phyloP scores from a whole-genome alignment of 1,140 invertebrate genomes.

The Bombus difficillimus region DNA sequence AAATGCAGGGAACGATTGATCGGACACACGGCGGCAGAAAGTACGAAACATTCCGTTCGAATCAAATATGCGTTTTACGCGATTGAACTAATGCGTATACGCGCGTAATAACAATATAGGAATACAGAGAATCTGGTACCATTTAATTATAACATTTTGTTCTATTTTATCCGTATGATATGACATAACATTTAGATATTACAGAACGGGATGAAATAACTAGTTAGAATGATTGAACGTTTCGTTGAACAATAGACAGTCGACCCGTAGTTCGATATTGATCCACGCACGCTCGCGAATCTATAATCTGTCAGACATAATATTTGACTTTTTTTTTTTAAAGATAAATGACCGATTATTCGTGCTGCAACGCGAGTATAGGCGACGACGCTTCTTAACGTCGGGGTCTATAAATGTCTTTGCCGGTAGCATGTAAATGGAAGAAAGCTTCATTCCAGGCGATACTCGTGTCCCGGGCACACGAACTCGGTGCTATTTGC shows the following conservation, averaged over 20 bases:
- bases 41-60: not conserved
- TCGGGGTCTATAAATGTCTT: slow-evolving; percentile 53
- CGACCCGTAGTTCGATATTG: not conserved
- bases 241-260: not conserved
- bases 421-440: slow-evolving; percentile 45
- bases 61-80: not conserved
- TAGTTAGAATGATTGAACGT: not conserved
- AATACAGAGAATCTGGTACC: not conserved
- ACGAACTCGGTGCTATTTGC: slow-evolving; percentile 29
- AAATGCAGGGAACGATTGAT: not conserved
- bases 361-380: not conserved
- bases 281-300: not conserved
- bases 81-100: not conserved
- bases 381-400: slow-evolving; percentile 18
- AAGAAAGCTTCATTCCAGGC: slow-evolving; percentile 42
- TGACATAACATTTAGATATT: not conserved
- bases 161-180: not conserved
- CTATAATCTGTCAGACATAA: not conserved
- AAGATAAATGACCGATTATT: not conserved
- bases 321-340: too few relatives aligned
- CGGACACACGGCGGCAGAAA: not conserved
- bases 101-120: not conserved
- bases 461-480: slow-evolving; percentile 45
- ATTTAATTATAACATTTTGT: slow-evolving; percentile 2
- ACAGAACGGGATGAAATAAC: not conserved